Base-by-base conservation (phyloP, 2,113 vertebrate genomes). In the Vimba vimba region DNA sequence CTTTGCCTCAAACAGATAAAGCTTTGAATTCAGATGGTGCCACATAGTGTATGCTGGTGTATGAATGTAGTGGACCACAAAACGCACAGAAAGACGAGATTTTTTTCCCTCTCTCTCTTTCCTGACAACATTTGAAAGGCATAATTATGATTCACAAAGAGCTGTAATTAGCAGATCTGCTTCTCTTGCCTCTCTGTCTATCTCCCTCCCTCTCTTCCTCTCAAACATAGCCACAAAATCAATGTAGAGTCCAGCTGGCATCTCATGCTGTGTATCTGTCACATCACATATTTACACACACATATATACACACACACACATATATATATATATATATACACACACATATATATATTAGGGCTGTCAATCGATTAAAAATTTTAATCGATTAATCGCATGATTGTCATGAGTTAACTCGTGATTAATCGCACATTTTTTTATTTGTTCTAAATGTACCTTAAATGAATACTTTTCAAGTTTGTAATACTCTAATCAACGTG, bases 71-170 rank as follows among this genome's bases (percentile, higher is more conserved):
- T 83, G 84, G 82, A 83, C 82, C 62, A 83, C 50, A 79, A 86
- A 77, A 88, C 79, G 75, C n/a, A 30, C 10, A 86, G 64, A 83
- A 68, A 82, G 21, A 82, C 12, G 13, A 27, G 39, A 62, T 57
- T 11, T 39, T 83, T 78, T 3, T 30, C 45, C 6, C 15, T 33
- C 33, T 52, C 62, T 76, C 62, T 82, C 60, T 85, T 62, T 82
- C 52, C 60, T 64, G 83, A 85, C 83, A 89, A 64, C 50, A 75
- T 85, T 86, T 89, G 85, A 89, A 87, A 87, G 78, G 88, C 82
- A 43, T 86, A 89, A 87, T 89, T 83, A 89, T 86, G 85, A 87
- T 85, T 82, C 79, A 43, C 73, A 85, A 73, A 89, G 82, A 59
- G 88, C 69, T 78, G 83, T 85, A 85, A 85, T 89, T 85, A 89